Conservation (phyloP, 2,888 invertebrate genomes). For the Drosophila monieri region DNA sequence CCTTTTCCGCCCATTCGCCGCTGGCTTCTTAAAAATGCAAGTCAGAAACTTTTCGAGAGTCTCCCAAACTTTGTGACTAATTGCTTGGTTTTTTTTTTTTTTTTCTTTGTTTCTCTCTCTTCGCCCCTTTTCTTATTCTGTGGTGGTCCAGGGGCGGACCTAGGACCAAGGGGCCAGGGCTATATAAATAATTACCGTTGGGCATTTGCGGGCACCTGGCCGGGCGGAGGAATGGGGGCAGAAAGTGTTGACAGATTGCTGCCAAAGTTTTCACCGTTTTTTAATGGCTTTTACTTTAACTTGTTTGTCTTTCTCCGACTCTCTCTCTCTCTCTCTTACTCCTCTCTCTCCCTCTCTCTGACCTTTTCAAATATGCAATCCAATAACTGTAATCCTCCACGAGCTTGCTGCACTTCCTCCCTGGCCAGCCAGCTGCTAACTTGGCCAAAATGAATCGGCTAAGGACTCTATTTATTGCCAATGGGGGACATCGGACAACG, state of each 20-base stretch:
- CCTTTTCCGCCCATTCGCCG: constrained; percentile 5
- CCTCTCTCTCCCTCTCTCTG: neutral
- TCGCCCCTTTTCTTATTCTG: constrained; percentile 43
- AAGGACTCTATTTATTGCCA: constrained; percentile 39
- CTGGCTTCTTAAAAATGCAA: constrained; percentile 60
- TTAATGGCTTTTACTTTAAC: constrained; percentile 66
- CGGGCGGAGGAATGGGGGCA: neutral
- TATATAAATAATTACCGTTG: constrained; percentile 66
- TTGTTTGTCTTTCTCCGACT: constrained; percentile 42
- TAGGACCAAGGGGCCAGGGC: constrained; percentile 12
- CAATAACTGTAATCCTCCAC: constrained; percentile 29
- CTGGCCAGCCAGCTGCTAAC: constrained; percentile 21
- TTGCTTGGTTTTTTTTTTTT: constrained; percentile 68
- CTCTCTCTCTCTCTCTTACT: neutral
- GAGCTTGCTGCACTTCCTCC: too few relatives aligned
- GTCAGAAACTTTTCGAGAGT: constrained; percentile 59
- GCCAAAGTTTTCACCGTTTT: constrained; percentile 68
- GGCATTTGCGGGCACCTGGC: constrained; percentile 58
- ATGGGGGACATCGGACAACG: constrained; percentile 23
- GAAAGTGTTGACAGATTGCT: constrained; percentile 77
- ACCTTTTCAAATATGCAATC: constrained; percentile 26
- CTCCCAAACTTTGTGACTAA: constrained; percentile 71
- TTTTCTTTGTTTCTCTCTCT: constrained; percentile 19
- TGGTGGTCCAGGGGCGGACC: constrained; percentile 28
- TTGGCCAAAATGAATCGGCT: constrained; percentile 32